Evolutionary conservation across 2,888 invertebrate genomes (phyloP).

Genomic region (Protonemura montana): DNA sequence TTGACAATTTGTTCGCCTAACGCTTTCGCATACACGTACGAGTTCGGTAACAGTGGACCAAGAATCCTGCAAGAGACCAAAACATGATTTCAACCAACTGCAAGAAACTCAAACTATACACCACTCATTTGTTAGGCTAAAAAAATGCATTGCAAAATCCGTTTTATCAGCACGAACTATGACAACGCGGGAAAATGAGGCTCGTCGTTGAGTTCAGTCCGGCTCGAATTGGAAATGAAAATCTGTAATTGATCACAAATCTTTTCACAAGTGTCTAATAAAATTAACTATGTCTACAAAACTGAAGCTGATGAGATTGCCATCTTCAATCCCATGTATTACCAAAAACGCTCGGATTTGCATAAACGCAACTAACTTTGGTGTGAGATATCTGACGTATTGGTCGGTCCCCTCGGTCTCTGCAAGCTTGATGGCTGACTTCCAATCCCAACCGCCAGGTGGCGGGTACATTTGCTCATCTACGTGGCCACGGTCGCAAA

Average conservation of each 20-base stretch:
- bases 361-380: not conserved
- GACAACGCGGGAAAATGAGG: too few relatives aligned
- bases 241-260: too few relatives aligned
- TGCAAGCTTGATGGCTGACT: constrained; percentile 69
- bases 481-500: constrained; percentile 72
- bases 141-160: too few relatives aligned
- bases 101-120: too few relatives aligned
- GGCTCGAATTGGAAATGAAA: too few relatives aligned
- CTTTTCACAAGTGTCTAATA: too few relatives aligned
- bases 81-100: not conserved
- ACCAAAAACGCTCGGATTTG: too few relatives aligned
- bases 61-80: not conserved
- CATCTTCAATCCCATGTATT: too few relatives aligned
- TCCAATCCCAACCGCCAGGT: constrained; percentile 68
- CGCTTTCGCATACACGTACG: not conserved
- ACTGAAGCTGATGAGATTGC: not conserved
- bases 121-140: too few relatives aligned
- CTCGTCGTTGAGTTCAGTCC: too few relatives aligned
- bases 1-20: not conserved
- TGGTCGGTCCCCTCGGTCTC: constrained; percentile 56
- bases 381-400: not conserved
- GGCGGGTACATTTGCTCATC: constrained; percentile 78
- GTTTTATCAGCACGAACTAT: too few relatives aligned
- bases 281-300: not conserved
- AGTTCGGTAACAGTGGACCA: not conserved